A percentile compares a stretch with the other conserved stretches of the same genome.
These are phyloP conservation scores for Muscicapa striata DNA, from an alignment of 2,797 vertebrate species.

Conservation along the genomic window DNA sequence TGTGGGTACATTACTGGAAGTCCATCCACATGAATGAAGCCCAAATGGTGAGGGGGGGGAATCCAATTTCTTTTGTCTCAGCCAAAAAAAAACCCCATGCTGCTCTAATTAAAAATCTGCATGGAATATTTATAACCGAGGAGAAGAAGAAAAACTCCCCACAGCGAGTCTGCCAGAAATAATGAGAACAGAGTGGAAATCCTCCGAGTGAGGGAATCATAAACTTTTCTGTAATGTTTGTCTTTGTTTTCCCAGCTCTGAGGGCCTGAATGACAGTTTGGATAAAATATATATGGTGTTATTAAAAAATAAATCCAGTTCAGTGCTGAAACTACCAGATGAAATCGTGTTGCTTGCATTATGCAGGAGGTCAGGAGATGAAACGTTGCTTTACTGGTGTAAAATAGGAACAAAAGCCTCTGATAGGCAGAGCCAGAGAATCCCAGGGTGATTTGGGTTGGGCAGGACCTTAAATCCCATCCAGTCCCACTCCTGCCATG, in stretches of 20 bases:
- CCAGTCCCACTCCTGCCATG: rapidly evolving
- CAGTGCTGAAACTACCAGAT: neutral
- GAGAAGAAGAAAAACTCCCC: constrained; percentile 30
- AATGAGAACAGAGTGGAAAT: constrained; percentile 37
- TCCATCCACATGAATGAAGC: constrained; percentile 24
- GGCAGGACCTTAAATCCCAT: neutral
- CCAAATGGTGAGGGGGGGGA: neutral
- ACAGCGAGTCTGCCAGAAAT: constrained; percentile 41
- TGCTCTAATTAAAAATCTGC: constrained; percentile 66
- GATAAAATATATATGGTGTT: constrained; percentile 32
- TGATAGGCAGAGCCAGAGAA: neutral
- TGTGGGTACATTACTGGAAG: neutral
- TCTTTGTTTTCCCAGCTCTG: constrained; percentile 28
- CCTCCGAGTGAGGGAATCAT: neutral
- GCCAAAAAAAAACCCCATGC: constrained; percentile 13
- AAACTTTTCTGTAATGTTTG: constrained; percentile 17
- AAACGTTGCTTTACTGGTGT: neutral
- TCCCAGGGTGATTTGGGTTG: neutral
- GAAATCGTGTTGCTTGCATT: neutral
- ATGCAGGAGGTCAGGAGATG: neutral
- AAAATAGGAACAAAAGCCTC: neutral
- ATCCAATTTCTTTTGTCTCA: constrained; percentile 43
- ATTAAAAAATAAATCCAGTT: neutral
- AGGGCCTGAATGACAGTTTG: neutral
- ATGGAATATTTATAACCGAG: constrained; percentile 64